Evolutionary conservation across 1,140 invertebrate genomes (phyloP), one percentile per base, ranked within the genome.

Genomic region (Cydia splendana): DNA sequence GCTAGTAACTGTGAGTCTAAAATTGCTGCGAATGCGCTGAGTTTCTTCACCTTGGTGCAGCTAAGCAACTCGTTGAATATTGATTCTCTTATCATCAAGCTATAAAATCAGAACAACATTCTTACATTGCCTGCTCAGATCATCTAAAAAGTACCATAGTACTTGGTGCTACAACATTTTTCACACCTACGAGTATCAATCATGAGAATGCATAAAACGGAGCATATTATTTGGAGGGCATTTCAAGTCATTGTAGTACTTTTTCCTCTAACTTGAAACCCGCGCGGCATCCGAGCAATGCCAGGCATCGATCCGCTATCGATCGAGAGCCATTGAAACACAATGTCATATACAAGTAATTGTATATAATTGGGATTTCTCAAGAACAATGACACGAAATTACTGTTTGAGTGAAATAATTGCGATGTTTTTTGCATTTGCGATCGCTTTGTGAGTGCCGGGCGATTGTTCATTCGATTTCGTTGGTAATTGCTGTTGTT

Each of bases 341-440:
- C 87, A 91, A 87, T 91, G 88, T 89, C 87, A 91, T 91, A 92
- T 89, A 91, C 87, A 85, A 86, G 89, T 93, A 93, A 91, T 93
- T 93, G 90, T 91, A 91, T 90, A 93, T 93, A 93, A 93, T 93
- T 93, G 91, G 87, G 89, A 88, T 91, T 93, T 93, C 90, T 89
- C 82, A 86, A 91, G 91, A 93, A 93, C 91, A 93, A 93, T 93
- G 91, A 93, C 84, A 80, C 83, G 77, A 92, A 91, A 92, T 91
- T 92, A 89, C 89, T 86, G 85, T 87, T 87, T 88, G 88, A 90
- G 83, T 88, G 84, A 90, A 92, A 91, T 93, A 93, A 91, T 93
- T 91, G 85, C 85, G 82, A 86, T 86, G 76, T 81, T 89, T 90
- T 84, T 85, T 89, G 86, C 84, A 82, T 82, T 78, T 69, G 74